Conservation (phyloP, 37 sponge, comb jelly and placozoan genomes). For the Ianthella basta region DNA sequence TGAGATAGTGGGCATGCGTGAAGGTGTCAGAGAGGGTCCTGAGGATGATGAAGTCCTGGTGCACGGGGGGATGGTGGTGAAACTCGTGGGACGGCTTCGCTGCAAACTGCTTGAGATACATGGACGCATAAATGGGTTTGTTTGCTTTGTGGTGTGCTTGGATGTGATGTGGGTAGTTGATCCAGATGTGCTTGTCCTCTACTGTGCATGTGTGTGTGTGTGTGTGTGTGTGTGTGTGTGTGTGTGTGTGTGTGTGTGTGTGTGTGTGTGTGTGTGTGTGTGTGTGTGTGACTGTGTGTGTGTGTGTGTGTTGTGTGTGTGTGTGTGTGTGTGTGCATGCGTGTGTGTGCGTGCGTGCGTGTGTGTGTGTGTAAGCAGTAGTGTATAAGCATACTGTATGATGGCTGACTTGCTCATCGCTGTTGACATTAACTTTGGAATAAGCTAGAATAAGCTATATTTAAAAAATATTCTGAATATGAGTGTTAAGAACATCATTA, state of each 20-base stretch:
- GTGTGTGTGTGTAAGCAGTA: not conserved
- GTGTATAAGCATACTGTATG: not conserved
- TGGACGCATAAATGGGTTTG: conserved; percentile 53
- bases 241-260: no score
- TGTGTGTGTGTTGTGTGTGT: not conserved
- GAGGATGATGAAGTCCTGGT: conserved; percentile 6
- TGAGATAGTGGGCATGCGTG: conserved; percentile 67
- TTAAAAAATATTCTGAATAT: no score
- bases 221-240: no score
- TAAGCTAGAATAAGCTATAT: no score
- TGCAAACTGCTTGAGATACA: conserved; percentile 59
- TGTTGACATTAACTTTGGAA: no score
- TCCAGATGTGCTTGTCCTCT: no score
- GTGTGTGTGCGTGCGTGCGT: conserved; percentile 1
- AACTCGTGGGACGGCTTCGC: conserved; percentile 62
- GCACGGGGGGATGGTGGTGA: conserved; percentile 61
- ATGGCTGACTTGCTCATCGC: no score
- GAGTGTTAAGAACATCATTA: no score
- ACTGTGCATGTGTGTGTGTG: no score
- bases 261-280: not conserved
- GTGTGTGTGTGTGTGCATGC: not conserved
- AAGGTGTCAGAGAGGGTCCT: conserved; percentile 18
- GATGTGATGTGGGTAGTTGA: no score
- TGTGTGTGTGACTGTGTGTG: not conserved
- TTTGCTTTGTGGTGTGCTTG: not conserved